Conservation (phyloP, 35 echinoderm and acorn worm genomes). For the Heliocidaris tuberculata region DNA sequence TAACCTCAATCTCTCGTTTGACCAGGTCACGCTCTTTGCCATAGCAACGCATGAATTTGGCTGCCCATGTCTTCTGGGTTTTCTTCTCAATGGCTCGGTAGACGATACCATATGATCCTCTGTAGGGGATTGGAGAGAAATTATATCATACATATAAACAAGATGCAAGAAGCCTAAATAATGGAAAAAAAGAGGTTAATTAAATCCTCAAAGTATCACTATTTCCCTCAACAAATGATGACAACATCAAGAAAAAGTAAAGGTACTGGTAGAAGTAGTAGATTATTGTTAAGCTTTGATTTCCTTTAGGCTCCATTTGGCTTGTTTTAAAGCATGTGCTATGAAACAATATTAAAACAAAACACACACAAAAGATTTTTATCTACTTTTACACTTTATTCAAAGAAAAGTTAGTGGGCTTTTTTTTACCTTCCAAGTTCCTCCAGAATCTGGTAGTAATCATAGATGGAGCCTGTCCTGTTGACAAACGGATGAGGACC, state of each 20-base stretch:
- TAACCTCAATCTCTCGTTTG: constrained; percentile 87
- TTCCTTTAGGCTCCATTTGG: too few species aligned
- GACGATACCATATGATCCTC: constrained; percentile 95
- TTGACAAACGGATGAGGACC: constrained; percentile 62
- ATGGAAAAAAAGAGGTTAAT: background rate
- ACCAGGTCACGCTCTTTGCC: constrained; percentile 78
- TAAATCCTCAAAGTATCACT: too few species aligned
- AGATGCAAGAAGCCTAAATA: background rate
- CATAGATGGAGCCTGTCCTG: constrained; percentile 83
- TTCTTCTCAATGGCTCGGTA: constrained; percentile 93
- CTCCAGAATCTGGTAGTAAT: constrained; percentile 98
- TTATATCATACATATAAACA: background rate
- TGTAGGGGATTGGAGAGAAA: constrained; percentile 35
- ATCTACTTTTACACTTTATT: background rate
- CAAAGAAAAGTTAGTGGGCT: background rate
- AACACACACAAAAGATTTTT: too few species aligned
- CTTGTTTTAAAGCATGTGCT: too few species aligned
- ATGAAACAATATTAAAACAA: too few species aligned
- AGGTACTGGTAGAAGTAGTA: too few species aligned
- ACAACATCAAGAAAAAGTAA: too few species aligned
- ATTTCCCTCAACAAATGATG: too few species aligned
- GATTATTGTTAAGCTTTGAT: too few species aligned
- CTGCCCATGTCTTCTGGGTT: constrained; percentile 89
- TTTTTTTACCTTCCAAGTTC: constrained; percentile 90
- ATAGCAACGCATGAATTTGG: constrained; percentile 89